phyloP scores from a whole-genome alignment of 92 coral and sea anemone genomes.

The Porites cylindrica region DNA sequence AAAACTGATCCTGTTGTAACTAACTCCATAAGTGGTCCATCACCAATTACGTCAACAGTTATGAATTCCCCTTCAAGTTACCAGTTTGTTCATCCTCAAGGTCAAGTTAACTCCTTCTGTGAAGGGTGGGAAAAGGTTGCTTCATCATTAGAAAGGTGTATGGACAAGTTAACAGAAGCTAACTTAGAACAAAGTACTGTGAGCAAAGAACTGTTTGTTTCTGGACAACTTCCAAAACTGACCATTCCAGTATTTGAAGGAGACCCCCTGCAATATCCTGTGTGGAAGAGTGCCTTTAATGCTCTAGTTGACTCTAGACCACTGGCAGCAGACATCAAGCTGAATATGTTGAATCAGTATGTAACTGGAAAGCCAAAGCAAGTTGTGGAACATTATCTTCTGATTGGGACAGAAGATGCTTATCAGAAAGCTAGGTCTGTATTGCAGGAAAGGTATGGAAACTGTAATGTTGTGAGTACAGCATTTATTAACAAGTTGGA shows the following conservation, averaged over 20 bases:
- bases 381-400: not conserved
- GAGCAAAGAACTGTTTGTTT: not conserved
- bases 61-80: not conserved
- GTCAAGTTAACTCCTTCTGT: not conserved
- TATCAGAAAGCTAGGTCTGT: constrained; percentile 42
- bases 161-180: constrained; percentile 45
- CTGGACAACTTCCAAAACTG: constrained; percentile 34
- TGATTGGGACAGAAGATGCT: constrained; percentile 43
- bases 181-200: constrained; percentile 32
- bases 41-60: constrained; percentile 19
- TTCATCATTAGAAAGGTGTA: constrained; percentile 34
- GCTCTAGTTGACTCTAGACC: constrained; percentile 52
- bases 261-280: constrained; percentile 66
- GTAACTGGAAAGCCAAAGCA: constrained; percentile 32
- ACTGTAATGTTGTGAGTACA: constrained; percentile 47
- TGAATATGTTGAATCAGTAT: constrained; percentile 58
- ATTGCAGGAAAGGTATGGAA: constrained; percentile 51
- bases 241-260: constrained; percentile 62
- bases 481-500: constrained; percentile 49
- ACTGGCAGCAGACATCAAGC: constrained; percentile 55
- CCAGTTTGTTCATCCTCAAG: not conserved
- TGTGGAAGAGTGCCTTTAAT: constrained; percentile 60
- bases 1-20: not conserved
- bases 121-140: constrained; percentile 36
- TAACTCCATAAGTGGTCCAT: not conserved